Conservation (phyloP, 2,797 vertebrate genomes). For the Pipistrellus nathusii region DNA sequence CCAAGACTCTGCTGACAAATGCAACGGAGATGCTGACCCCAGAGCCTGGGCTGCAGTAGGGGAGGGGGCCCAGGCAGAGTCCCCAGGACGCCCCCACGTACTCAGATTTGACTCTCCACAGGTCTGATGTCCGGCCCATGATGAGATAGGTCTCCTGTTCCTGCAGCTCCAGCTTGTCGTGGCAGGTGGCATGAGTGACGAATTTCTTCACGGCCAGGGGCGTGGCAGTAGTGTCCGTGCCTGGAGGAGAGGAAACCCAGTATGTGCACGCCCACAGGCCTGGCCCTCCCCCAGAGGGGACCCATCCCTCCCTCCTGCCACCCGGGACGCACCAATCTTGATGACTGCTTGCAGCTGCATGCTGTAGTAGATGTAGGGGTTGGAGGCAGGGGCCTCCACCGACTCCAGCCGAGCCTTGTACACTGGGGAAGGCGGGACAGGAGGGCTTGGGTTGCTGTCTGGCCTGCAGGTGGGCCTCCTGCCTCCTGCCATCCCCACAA, state of each 20-base stretch:
- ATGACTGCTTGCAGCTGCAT: conserved; percentile 64
- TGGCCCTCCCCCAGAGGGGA: neutral
- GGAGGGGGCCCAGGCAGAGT: neutral
- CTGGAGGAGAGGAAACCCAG: conserved; percentile 17
- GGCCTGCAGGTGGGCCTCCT: neutral
- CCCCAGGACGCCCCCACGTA: neutral
- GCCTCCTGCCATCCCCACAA: neutral
- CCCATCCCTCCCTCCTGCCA: neutral
- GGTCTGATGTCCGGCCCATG: conserved; percentile 60
- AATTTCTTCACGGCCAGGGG: conserved; percentile 33
- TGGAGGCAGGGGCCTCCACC: neutral
- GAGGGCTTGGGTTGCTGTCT: neutral
- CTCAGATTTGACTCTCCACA: conserved; percentile 69
- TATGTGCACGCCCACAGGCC: neutral
- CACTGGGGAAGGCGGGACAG: neutral
- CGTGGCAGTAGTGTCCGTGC: neutral
- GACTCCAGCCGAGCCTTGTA: conserved; percentile 59
- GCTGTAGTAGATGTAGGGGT: conserved; percentile 53
- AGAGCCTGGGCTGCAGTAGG: neutral
- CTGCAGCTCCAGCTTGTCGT: neutral
- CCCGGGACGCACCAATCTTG: conserved; percentile 58
- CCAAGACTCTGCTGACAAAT: neutral
- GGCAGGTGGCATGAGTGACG: conserved; percentile 46
- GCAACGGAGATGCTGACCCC: neutral
- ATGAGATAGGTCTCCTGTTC: conserved; percentile 55